Conservation (phyloP, 2,888 invertebrate species). For the Amblyjoppa proteus region DNA sequence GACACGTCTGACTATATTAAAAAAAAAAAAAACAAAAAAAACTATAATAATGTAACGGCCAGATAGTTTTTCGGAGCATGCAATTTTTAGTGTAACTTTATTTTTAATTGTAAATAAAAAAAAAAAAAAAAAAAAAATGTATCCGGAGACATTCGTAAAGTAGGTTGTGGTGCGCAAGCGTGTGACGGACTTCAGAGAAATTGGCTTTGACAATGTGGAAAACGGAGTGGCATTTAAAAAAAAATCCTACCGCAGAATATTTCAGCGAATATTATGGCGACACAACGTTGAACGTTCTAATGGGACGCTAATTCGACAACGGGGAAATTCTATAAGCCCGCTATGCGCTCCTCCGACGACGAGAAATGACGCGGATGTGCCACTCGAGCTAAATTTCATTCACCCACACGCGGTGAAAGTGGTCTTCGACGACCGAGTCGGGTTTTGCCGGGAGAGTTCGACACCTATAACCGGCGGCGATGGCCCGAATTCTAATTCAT, state of each 20-base stretch:
- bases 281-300: not conserved
- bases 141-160: not conserved
- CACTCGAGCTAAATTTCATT: constrained; percentile 58
- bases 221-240: not conserved
- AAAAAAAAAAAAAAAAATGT: not conserved
- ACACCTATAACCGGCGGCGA: constrained; percentile 14
- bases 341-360: not conserved
- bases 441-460: constrained; percentile 49
- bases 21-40: not conserved
- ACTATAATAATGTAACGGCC: not conserved
- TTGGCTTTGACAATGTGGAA: not conserved
- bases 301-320: not conserved
- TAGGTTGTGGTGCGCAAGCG: not conserved
- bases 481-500: constrained; percentile 49
- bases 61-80: not conserved
- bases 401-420: constrained; percentile 60
- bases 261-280: not conserved
- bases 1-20: not conserved
- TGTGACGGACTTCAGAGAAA: not conserved
- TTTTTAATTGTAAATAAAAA: not conserved
- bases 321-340: constrained; percentile 12
- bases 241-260: not conserved
- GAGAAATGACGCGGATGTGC: constrained; percentile 24
- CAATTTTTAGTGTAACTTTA: not conserved
- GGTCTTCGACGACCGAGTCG: constrained; percentile 41